Conservation (phyloP, 2,797 vertebrate species). For the Hipposideros larvatus region DNA sequence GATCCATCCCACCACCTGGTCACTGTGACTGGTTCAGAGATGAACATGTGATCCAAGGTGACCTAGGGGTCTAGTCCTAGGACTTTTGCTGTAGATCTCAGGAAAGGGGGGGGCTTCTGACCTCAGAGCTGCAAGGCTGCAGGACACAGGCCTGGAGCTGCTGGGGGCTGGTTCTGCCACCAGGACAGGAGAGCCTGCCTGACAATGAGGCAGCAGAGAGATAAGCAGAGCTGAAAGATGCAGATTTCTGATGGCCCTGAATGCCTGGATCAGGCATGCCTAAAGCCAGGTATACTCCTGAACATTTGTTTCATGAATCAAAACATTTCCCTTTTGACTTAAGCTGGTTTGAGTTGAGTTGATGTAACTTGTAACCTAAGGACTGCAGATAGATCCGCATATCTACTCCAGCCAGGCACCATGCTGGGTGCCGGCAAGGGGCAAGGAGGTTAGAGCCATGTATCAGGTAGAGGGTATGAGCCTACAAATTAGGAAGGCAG, state of each 20-base stretch:
- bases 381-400: neutral
- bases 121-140: neutral
- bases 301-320: conserved; percentile 49
- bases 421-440: neutral
- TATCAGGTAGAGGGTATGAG: neutral
- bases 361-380: conserved; percentile 45
- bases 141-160: neutral
- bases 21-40: neutral
- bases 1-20: neutral
- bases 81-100: neutral
- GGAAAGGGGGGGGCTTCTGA: neutral
- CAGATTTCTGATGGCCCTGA: neutral
- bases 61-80: neutral
- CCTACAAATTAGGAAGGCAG: neutral
- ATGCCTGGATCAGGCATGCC: neutral
- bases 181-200: neutral
- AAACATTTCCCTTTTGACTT: conserved; percentile 18
- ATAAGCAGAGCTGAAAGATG: neutral
- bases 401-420: neutral
- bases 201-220: neutral
- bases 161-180: neutral
- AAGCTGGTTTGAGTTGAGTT: conserved; percentile 46
- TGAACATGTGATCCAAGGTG: neutral
- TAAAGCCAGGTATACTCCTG: neutral
- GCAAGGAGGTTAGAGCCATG: neutral